Percentiles rank a stretch among this genome's conserved stretches.
These are phyloP conservation scores for Catagonus wagneri DNA, from an alignment of 2,113 vertebrate genomes.

Conservation along the genomic window DNA sequence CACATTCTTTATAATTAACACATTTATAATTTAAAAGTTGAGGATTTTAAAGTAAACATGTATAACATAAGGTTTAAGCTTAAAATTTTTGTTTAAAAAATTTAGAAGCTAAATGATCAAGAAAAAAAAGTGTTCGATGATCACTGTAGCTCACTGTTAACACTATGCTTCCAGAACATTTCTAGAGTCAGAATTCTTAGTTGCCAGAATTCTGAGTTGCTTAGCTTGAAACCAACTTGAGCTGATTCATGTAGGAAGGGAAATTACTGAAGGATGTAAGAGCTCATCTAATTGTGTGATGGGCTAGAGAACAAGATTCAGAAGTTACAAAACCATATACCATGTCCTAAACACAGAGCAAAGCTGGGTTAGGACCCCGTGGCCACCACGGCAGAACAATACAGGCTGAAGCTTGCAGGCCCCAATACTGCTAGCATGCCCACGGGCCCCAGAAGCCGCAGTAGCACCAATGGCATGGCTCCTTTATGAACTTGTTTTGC, in stretches of 20 bases:
- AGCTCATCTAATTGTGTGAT: background rate
- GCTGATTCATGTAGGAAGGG: background rate
- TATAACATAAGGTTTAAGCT: slow-evolving; percentile 5
- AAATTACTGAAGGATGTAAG: background rate
- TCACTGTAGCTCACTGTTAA: background rate
- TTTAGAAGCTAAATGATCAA: background rate
- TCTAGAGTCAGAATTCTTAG: slow-evolving; percentile 15
- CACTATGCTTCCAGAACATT: background rate
- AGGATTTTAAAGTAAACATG: background rate
- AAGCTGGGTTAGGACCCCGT: background rate
- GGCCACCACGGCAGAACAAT: background rate
- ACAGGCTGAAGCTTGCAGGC: background rate
- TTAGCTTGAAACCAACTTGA: background rate
- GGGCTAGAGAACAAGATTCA: background rate
- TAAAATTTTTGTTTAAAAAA: background rate
- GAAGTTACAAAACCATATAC: background rate
- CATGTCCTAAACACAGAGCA: background rate
- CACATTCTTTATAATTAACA: background rate
- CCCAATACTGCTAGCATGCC: too few species aligned
- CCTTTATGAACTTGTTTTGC: background rate
- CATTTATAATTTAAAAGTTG: background rate
- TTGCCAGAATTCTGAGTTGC: background rate
- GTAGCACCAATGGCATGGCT: background rate
- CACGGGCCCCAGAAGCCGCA: too few species aligned
- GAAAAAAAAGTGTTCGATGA: slow-evolving; percentile 4